phyloP scores from a whole-genome alignment of 2,797 vertebrate genomes.

The Pantherophis alleghaniensis region DNA sequence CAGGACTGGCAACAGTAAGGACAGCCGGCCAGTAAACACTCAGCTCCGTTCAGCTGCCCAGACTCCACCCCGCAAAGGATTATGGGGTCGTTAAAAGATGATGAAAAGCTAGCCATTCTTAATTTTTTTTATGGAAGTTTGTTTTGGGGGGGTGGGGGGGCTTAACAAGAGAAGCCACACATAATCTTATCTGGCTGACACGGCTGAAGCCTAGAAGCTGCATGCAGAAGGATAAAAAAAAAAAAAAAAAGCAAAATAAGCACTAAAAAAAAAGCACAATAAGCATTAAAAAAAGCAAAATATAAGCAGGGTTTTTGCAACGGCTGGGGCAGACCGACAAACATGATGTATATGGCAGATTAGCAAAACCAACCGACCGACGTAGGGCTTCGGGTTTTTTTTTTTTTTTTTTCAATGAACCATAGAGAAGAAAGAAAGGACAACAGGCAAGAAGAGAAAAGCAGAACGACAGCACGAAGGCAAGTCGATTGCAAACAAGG shows the following conservation, averaged over 20 bases:
- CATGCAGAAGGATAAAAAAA: constrained; percentile 18
- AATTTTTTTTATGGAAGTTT: neutral
- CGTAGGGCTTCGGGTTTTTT: constrained; percentile 35
- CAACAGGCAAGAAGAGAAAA: constrained; percentile 60
- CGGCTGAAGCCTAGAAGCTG: neutral
- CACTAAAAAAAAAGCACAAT: constrained; percentile 19
- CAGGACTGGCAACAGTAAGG: too few relatives aligned
- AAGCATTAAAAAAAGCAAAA: neutral
- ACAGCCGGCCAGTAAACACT: too few relatives aligned
- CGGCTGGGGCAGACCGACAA: constrained; percentile 53
- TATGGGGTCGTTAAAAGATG: too few relatives aligned
- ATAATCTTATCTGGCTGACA: neutral
- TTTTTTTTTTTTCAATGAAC: constrained; percentile 17
- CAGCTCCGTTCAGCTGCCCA: too few relatives aligned
- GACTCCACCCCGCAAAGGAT: too few relatives aligned
- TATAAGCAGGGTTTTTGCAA: constrained; percentile 69
- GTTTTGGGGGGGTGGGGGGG: neutral
- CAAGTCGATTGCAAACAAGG: constrained; percentile 61
- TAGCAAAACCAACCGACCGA: constrained; percentile 44
- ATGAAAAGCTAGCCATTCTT: neutral
- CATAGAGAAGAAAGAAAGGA: constrained; percentile 51
- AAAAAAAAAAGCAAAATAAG: constrained; percentile 35
- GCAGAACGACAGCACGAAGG: constrained; percentile 61
- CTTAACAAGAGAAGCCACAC: neutral
- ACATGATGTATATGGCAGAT: constrained; percentile 50